Evolutionary conservation across 2,113 vertebrate genomes (phyloP).

Genomic region (Plecotus auritus): DNA sequence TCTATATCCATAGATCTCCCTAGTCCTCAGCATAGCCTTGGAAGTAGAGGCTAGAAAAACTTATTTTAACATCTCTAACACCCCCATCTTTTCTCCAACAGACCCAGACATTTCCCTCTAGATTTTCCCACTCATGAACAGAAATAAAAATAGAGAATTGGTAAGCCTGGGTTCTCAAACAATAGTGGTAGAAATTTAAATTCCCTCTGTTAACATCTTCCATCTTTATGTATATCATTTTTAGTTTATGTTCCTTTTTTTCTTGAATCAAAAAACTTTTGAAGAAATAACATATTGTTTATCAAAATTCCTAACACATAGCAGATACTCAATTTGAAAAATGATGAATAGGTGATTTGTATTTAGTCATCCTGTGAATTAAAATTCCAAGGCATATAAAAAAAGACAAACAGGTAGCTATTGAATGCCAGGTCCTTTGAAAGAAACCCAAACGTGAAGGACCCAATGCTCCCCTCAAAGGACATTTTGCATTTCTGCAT

Average conservation of each 20-base stretch:
- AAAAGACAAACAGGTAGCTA: background rate
- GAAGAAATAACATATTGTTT: background rate
- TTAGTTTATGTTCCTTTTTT: constrained; percentile 17
- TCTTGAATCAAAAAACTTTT: background rate
- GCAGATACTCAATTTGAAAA: background rate
- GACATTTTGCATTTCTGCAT: background rate
- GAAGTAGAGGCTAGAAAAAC: background rate
- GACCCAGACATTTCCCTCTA: background rate
- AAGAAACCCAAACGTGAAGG: background rate
- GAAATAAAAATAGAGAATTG: constrained; percentile 13
- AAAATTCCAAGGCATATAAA: background rate
- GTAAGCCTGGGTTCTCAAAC: background rate
- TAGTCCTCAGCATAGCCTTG: background rate
- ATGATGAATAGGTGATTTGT: background rate
- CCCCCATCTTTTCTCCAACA: background rate
- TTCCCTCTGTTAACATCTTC: background rate
- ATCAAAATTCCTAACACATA: background rate
- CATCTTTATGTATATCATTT: background rate
- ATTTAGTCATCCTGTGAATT: background rate
- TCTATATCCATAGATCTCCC: background rate
- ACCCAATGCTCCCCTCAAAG: background rate
- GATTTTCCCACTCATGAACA: background rate
- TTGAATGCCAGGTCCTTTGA: background rate
- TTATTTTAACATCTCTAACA: background rate
- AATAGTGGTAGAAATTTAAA: background rate